Evolutionary conservation across 53 echinoderm and acorn worm species (phyloP).

Genomic region (Arbacia lixula): DNA sequence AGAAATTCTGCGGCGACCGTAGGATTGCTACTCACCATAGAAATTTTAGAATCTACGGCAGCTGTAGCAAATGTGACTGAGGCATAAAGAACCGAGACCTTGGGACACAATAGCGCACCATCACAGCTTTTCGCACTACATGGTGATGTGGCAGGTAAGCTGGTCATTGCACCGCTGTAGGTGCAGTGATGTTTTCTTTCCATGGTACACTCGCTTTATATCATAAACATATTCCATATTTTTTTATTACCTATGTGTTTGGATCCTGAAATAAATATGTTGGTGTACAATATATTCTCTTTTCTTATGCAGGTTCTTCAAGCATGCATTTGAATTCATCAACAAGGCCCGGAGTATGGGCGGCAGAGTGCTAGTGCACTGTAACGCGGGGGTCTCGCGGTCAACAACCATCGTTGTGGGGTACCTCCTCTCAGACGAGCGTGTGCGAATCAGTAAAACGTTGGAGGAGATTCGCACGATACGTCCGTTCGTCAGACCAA

Average conservation of each 20-base stretch:
- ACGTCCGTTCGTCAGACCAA: conserved; percentile 74
- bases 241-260: neutral
- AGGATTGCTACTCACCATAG: no score
- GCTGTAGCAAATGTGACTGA: no score
- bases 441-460: conserved; percentile 53
- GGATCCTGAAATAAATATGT: no score
- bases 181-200: neutral
- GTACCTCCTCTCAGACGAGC: conserved; percentile 79
- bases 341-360: conserved; percentile 54
- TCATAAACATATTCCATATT: neutral
- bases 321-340: conserved; percentile 82
- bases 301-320: conserved; percentile 82
- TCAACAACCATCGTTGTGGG: conserved; percentile 79
- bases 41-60: no score
- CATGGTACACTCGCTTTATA: neutral
- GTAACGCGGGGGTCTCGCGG: conserved; percentile 88
- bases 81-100: no score
- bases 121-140: no score
- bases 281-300: no score
- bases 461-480: conserved; percentile 56
- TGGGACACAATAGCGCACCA: no score
- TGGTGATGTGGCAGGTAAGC: no score
- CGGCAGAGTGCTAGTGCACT: conserved; percentile 82
- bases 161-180: no score
- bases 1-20: no score